These are phyloP conservation scores for Lytechinus pictus DNA, from an alignment of 35 echinoderm and acorn worm genomes.

Conservation along the genomic window DNA sequence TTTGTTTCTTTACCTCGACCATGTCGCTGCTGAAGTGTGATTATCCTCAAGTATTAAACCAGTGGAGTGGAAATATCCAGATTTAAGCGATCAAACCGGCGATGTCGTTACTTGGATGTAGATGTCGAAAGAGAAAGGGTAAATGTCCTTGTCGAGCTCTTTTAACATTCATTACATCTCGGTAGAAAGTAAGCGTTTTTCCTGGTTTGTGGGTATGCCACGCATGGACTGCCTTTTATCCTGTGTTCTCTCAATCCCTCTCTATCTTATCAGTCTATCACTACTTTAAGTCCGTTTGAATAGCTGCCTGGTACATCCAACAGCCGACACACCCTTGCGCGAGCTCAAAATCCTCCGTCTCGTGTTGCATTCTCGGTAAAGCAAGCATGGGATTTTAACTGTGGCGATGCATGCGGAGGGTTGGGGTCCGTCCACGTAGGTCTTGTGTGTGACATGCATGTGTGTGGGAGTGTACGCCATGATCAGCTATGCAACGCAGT, in stretches of 20 bases:
- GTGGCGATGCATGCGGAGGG: neutral
- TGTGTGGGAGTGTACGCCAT: neutral
- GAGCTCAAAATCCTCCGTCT: neutral
- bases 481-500: neutral
- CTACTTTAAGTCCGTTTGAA: constrained; percentile 40
- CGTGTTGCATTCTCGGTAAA: constrained; percentile 44
- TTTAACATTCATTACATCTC: neutral
- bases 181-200: constrained; percentile 13
- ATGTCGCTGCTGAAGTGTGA: neutral
- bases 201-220: neutral
- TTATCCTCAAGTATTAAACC: constrained; percentile 31
- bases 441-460: neutral
- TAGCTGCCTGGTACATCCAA: constrained; percentile 17
- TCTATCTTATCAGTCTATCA: neutral
- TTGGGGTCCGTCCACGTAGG: neutral
- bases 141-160: neutral
- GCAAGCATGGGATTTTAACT: constrained; percentile 22
- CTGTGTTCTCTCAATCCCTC: neutral
- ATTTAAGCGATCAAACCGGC: neutral
- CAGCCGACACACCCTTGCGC: constrained; percentile 43
- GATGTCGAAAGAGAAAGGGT: neutral
- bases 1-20: neutral
- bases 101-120: neutral
- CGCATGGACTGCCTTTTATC: neutral
- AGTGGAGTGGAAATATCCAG: neutral